Percentiles rank a stretch among this genome's conserved stretches.
These are phyloP conservation scores for Drosophila neutralis DNA, from an alignment of 2,888 invertebrate genomes.

Conservation along the genomic window DNA sequence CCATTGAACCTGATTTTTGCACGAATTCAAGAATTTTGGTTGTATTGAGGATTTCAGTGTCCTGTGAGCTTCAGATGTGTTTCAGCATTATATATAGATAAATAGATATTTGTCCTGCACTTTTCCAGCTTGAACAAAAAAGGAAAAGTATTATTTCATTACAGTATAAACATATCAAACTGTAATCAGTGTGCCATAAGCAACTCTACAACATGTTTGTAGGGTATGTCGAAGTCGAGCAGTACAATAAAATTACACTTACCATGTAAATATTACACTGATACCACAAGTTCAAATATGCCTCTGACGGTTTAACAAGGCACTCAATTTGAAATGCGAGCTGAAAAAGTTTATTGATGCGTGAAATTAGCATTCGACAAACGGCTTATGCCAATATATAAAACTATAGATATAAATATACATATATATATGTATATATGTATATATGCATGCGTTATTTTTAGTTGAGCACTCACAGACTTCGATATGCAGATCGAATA, in stretches of 20 bases:
- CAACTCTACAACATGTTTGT: too few relatives aligned
- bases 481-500: conserved; percentile 34
- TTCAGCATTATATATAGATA: not conserved
- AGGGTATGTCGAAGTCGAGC: not conserved
- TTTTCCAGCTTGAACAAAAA: too few relatives aligned
- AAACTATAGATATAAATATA: not conserved
- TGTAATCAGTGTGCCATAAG: too few relatives aligned
- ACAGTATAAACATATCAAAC: too few relatives aligned
- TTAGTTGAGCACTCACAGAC: conserved; percentile 31
- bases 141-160: too few relatives aligned
- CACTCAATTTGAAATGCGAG: conserved; percentile 32
- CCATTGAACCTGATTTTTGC: not conserved
- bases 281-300: conserved; percentile 20
- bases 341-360: conserved; percentile 53
- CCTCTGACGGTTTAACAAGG: conserved; percentile 21
- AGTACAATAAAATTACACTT: not conserved
- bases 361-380: conserved; percentile 78
- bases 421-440: not conserved
- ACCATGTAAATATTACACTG: not conserved
- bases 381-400: conserved; percentile 50
- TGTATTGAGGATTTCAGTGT: not conserved
- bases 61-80: not conserved
- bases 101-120: too few relatives aligned
- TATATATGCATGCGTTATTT: conserved; percentile 14
- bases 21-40: not conserved